A percentile compares a stretch with the other conserved stretches of the same genome.
These are phyloP conservation scores for Drosophila bifasciata DNA, from an alignment of 1,140 invertebrate species.

Conservation along the genomic window DNA sequence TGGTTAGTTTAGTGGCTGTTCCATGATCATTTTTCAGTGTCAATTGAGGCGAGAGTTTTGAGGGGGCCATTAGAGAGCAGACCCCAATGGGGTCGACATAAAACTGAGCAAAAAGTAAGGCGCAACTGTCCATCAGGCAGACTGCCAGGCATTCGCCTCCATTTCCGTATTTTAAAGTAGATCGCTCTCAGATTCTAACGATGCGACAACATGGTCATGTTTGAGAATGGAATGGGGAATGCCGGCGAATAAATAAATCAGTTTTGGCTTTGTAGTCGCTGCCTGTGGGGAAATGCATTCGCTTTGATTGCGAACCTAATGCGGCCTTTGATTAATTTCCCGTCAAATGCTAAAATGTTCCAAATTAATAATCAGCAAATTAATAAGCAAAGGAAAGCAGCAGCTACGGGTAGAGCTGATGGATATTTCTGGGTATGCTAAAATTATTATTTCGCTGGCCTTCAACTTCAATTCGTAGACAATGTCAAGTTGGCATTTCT, in stretches of 20 bases:
- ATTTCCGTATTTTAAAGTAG: slow-evolving; percentile 59
- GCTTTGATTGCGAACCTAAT: slow-evolving; percentile 50
- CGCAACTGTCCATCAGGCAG: slow-evolving; percentile 64
- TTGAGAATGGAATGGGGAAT: neutral
- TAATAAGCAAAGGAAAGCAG: neutral
- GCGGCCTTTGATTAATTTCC: slow-evolving; percentile 41
- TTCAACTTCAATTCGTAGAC: slow-evolving; percentile 67
- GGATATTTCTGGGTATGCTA: slow-evolving; percentile 21
- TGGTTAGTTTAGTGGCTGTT: neutral
- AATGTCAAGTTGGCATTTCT: slow-evolving; percentile 71
- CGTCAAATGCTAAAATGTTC: slow-evolving; percentile 14
- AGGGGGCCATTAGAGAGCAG: slow-evolving; percentile 51
- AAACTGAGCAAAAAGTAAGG: slow-evolving; percentile 53
- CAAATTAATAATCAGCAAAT: neutral
- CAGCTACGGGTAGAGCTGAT: slow-evolving; percentile 6
- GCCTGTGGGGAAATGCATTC: slow-evolving; percentile 55
- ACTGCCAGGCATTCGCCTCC: slow-evolving; percentile 18
- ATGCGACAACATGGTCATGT: slow-evolving; percentile 19
- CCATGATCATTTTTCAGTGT: slow-evolving; percentile 38
- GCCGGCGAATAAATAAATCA: slow-evolving; percentile 66
- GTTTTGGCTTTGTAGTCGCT: slow-evolving; percentile 51
- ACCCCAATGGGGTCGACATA: slow-evolving; percentile 33
- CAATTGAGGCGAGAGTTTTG: slow-evolving; percentile 26
- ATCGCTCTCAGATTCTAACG: slow-evolving; percentile 18
- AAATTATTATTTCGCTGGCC: slow-evolving; percentile 30